These are phyloP conservation scores for Prionailurus viverrinus DNA, from an alignment of 2,113 vertebrate species.

Conservation along the genomic window DNA sequence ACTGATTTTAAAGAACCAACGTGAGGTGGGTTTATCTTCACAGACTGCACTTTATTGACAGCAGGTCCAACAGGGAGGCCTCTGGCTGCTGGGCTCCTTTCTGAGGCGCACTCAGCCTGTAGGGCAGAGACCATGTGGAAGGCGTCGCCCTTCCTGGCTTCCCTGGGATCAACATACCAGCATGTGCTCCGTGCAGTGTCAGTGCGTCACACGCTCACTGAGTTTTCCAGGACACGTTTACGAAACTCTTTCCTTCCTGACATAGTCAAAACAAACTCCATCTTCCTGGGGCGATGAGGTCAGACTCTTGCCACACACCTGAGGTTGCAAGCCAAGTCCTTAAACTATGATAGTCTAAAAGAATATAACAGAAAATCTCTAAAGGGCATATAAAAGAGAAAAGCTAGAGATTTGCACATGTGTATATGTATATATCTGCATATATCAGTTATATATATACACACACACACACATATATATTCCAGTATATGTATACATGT, in stretches of 20 bases:
- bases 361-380: background rate
- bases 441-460: background rate
- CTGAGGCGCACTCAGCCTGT: fast-evolving
- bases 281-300: background rate
- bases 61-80: background rate
- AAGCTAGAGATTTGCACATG: background rate
- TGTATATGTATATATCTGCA: background rate
- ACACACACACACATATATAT: background rate
- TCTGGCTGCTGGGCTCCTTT: background rate
- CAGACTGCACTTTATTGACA: background rate
- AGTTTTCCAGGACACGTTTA: background rate
- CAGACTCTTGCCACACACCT: background rate
- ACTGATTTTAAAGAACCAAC: background rate
- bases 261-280: constrained; percentile 41
- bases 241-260: background rate
- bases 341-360: background rate
- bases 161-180: background rate
- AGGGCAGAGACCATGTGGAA: fast-evolving
- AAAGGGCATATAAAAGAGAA: constrained; percentile 17
- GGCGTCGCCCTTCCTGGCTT: background rate
- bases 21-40: background rate
- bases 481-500: background rate
- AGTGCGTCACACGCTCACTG: background rate
- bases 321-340: background rate
- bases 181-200: background rate